Percentiles rank a stretch among this genome's conserved stretches.
Evolutionary conservation across 1,140 invertebrate genomes (phyloP).

Genomic region (Drosophila erecta): DNA sequence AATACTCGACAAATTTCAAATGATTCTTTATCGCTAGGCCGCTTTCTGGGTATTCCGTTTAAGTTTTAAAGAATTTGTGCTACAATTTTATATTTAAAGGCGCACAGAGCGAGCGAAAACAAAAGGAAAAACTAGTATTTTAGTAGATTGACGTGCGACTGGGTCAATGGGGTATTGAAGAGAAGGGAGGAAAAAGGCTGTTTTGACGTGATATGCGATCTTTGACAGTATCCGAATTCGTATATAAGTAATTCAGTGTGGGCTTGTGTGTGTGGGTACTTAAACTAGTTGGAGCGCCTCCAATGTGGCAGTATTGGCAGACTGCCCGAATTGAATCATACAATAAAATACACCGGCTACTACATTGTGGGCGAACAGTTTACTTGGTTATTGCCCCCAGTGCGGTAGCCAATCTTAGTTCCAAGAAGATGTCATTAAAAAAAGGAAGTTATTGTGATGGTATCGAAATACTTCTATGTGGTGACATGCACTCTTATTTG

Average conservation of each 20-base stretch:
- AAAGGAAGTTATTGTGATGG: not conserved
- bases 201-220: constrained; percentile 23
- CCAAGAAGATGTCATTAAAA: not conserved
- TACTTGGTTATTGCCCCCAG: not conserved
- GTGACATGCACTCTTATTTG: constrained; percentile 9
- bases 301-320: constrained; percentile 35
- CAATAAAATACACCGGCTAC: constrained; percentile 14
- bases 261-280: constrained; percentile 47
- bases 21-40: constrained; percentile 10
- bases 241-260: constrained; percentile 13
- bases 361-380: constrained; percentile 15
- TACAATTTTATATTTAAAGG: constrained; percentile 58
- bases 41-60: constrained; percentile 10
- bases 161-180: not conserved
- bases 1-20: constrained; percentile 39
- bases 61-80: constrained; percentile 34
- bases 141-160: constrained; percentile 30
- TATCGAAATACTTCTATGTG: not conserved
- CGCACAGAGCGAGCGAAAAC: constrained; percentile 17
- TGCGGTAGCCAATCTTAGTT: not conserved
- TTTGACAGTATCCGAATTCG: constrained; percentile 15
- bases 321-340: constrained; percentile 44
- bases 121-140: constrained; percentile 5
- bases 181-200: not conserved
- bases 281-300: constrained; percentile 67